Conservation (phyloP, 2,888 invertebrate species). For the Tenthredo livida region DNA sequence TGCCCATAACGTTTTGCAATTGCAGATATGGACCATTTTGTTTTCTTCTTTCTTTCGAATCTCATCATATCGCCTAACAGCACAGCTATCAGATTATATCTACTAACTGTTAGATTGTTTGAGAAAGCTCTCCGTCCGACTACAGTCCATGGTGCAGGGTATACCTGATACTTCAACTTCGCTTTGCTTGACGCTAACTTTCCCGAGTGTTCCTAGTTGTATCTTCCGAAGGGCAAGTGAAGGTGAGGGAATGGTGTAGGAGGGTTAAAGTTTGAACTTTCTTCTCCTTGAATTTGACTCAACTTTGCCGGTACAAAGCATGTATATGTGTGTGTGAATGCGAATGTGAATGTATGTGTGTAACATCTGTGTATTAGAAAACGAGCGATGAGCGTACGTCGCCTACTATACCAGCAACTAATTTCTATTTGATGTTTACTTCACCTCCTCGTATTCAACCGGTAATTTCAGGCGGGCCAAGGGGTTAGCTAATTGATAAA, state of each 20-base stretch:
- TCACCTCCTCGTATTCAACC: not conserved
- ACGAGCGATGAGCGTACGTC: not conserved
- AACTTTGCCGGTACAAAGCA: conserved; percentile 17
- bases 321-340: not conserved
- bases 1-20: not conserved
- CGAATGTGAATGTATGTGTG: not conserved
- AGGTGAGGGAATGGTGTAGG: not conserved
- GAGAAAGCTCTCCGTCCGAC: conserved; percentile 14
- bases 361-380: not conserved
- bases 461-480: not conserved
- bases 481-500: conserved; percentile 21
- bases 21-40: not conserved
- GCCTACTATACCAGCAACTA: not conserved
- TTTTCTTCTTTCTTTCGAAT: not conserved
- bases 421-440: conserved; percentile 35
- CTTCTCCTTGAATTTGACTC: not conserved
- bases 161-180: conserved; percentile 42
- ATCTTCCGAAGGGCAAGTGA: not conserved
- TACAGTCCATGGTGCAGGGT: not conserved
- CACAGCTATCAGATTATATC: conserved; percentile 1
- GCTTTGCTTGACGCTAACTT: conserved; percentile 26
- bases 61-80: not conserved
- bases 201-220: conserved; percentile 11
- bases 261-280: conserved; percentile 28
- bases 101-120: conserved; percentile 40